Evolutionary conservation across 2,113 vertebrate species (phyloP).

Genomic region (Rhinogobius similis): DNA sequence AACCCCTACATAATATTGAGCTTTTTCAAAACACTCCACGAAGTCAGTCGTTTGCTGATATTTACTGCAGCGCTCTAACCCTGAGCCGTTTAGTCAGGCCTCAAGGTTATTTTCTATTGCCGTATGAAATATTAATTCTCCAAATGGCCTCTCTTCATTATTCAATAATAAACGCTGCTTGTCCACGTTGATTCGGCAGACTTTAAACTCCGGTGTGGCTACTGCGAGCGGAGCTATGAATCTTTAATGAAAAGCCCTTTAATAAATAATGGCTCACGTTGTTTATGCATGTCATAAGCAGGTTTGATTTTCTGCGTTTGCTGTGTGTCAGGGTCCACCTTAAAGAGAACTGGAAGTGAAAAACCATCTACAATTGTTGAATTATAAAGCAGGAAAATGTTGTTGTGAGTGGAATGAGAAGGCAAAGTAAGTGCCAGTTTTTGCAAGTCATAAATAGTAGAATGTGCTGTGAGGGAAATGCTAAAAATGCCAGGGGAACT

Average conservation of each 20-base stretch:
- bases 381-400: neutral
- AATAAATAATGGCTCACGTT: conserved; percentile 9
- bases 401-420: neutral
- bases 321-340: neutral
- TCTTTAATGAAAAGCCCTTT: conserved; percentile 7
- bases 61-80: neutral
- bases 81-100: neutral
- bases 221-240: conserved; percentile 21
- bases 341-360: neutral
- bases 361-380: neutral
- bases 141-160: conserved; percentile 50
- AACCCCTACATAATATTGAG: neutral
- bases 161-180: conserved; percentile 35
- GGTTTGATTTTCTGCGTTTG: conserved; percentile 1
- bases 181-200: conserved; percentile 9
- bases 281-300: neutral
- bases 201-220: conserved; percentile 14
- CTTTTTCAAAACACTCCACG: neutral
- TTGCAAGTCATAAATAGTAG: neutral
- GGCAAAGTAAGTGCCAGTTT: neutral
- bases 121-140: conserved; percentile 45
- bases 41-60: neutral
- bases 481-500: neutral
- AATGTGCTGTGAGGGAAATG: neutral
- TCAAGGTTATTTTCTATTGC: conserved; percentile 36